Evolutionary conservation across 1,140 invertebrate species (phyloP).

Genomic region (Zaprionus capensis): DNA sequence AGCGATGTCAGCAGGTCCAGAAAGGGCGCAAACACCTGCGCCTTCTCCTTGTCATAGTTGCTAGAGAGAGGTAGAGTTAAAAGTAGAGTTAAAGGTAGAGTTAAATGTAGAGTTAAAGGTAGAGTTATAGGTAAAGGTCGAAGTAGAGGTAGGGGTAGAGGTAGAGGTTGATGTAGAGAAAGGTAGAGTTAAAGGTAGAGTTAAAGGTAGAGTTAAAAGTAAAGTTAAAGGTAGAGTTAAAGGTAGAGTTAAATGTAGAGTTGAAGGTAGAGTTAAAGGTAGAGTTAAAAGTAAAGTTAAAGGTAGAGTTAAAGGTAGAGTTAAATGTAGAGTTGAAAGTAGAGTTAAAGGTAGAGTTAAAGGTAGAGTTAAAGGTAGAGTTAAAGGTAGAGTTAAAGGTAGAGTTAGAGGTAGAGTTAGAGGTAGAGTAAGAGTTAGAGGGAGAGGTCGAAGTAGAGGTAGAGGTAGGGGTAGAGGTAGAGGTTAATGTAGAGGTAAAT

Average conservation of each 20-base stretch:
- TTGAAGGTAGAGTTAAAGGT: no score
- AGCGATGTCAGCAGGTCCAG: conserved; percentile 78
- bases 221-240: no score
- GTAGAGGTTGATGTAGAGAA: not conserved
- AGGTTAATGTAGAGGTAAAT: no score
- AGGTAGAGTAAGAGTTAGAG: not conserved
- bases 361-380: not conserved
- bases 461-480: no score
- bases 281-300: no score
- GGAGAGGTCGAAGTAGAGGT: not conserved
- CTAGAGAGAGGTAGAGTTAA: conserved; percentile 20
- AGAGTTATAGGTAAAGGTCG: not conserved
- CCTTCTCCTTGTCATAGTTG: conserved; percentile 63
- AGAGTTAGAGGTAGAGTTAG: not conserved
- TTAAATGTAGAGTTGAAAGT: not conserved
- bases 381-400: not conserved
- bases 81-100: not conserved
- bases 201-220: no score
- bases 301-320: no score
- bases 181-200: not conserved
- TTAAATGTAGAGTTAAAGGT: not conserved
- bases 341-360: not conserved
- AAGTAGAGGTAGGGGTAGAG: not conserved
- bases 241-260: no score
- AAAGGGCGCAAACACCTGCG: conserved; percentile 66